These are phyloP conservation scores for Drosophila kepulauana DNA, from an alignment of 1,140 invertebrate species.

Conservation along the genomic window DNA sequence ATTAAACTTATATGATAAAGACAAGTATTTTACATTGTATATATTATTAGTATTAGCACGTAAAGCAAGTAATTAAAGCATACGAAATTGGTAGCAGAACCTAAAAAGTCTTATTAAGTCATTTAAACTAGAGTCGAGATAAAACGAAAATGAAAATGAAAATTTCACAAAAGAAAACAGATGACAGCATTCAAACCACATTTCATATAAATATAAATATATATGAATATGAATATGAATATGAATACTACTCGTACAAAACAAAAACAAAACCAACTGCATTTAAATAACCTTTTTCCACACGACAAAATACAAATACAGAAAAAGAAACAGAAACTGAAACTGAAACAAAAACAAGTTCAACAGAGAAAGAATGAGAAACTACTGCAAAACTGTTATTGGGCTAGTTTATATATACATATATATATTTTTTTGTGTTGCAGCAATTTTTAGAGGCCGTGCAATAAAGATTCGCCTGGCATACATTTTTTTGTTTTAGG, in stretches of 20 bases:
- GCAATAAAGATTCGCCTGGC: conserved; percentile 24
- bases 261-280: conserved; percentile 44
- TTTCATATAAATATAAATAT: conserved; percentile 48
- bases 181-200: conserved; percentile 39
- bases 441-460: conserved; percentile 5
- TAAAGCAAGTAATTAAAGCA: conserved; percentile 65
- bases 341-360: neutral
- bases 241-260: conserved; percentile 52
- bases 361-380: neutral
- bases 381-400: conserved; percentile 17
- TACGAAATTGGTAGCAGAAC: conserved; percentile 65
- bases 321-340: neutral
- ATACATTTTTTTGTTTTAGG: conserved; percentile 1
- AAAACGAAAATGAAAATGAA: conserved; percentile 28
- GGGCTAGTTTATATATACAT: conserved; percentile 15
- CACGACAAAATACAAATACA: conserved; percentile 37
- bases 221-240: conserved; percentile 33
- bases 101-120: conserved; percentile 69
- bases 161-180: conserved; percentile 9
- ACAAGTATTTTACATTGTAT: conserved; percentile 82
- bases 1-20: conserved; percentile 43
- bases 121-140: conserved; percentile 58
- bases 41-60: conserved; percentile 84
- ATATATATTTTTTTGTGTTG: conserved; percentile 19
- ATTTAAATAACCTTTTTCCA: conserved; percentile 59